Evolutionary conservation across 2,888 invertebrate species (phyloP).

Genomic region (Caenorhabditis zanzibari): DNA sequence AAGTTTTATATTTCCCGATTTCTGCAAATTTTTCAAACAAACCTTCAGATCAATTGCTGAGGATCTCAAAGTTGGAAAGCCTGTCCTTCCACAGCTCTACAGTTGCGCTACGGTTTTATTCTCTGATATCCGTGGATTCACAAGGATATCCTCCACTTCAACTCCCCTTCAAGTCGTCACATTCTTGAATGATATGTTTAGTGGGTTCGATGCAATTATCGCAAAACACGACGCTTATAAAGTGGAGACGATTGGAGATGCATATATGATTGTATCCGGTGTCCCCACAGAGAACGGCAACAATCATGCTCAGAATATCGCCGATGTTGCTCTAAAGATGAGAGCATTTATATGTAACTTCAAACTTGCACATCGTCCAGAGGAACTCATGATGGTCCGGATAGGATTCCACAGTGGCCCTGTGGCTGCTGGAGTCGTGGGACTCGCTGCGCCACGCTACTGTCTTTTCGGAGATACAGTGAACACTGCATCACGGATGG

Average conservation of each 20-base stretch:
- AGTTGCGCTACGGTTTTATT: slow-evolving; percentile 82
- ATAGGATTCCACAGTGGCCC: slow-evolving; percentile 83
- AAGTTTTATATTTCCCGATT: too few species aligned
- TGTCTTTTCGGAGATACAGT: slow-evolving; percentile 82
- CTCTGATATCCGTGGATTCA: slow-evolving; percentile 82
- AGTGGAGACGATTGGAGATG: slow-evolving; percentile 82
- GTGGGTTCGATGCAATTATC: slow-evolving; percentile 83
- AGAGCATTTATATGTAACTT: slow-evolving; percentile 79
- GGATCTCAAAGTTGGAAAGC: slow-evolving; percentile 81
- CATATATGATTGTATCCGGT: slow-evolving; percentile 83
- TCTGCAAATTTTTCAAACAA: too few species aligned
- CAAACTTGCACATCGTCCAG: slow-evolving; percentile 82
- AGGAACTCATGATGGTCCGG: slow-evolving; percentile 82
- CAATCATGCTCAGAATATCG: slow-evolving; percentile 81
- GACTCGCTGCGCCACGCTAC: slow-evolving; percentile 79
- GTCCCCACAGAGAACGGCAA: slow-evolving; percentile 83
- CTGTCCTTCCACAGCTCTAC: slow-evolving; percentile 82
- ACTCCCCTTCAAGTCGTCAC: slow-evolving; percentile 82
- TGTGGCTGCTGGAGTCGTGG: slow-evolving; percentile 83
- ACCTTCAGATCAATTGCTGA: slow-evolving; percentile 80
- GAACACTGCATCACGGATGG: slow-evolving; percentile 82
- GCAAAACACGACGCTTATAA: slow-evolving; percentile 83
- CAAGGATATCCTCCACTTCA: slow-evolving; percentile 82
- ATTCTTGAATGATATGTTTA: slow-evolving; percentile 83
- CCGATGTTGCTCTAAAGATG: slow-evolving; percentile 83